These are phyloP conservation scores for Temnothorax unifasciatus DNA, from an alignment of 2,888 invertebrate genomes.

Conservation along the genomic window DNA sequence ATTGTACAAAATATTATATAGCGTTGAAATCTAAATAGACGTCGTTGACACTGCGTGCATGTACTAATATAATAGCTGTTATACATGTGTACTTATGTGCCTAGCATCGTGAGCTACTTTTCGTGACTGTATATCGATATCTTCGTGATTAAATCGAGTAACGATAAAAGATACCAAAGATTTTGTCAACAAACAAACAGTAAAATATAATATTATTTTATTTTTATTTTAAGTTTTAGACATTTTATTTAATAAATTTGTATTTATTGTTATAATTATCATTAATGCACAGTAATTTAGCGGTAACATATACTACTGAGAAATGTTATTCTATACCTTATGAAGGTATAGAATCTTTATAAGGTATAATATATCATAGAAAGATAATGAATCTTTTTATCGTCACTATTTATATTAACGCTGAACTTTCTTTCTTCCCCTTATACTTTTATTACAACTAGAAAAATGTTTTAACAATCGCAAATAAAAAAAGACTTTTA, in stretches of 20 bases:
- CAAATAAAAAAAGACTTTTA: neutral
- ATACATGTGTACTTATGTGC: slow-evolving; percentile 46
- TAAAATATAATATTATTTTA: neutral
- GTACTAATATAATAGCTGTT: slow-evolving; percentile 39
- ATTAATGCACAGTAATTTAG: neutral
- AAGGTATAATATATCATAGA: neutral
- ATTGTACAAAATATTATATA: slow-evolving; percentile 45
- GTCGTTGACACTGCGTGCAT: slow-evolving; percentile 33
- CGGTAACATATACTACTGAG: neutral
- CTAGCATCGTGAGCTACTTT: slow-evolving; percentile 43
- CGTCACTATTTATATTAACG: neutral
- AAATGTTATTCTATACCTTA: neutral
- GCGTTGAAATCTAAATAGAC: neutral
- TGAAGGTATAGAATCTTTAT: neutral
- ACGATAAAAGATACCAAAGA: neutral
- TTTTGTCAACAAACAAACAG: neutral
- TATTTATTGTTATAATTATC: slow-evolving; percentile 2
- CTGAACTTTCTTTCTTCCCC: neutral
- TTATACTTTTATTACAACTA: neutral
- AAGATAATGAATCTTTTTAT: neutral
- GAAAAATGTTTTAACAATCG: neutral
- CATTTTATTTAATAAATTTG: slow-evolving; percentile 8
- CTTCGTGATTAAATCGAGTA: slow-evolving; percentile 32
- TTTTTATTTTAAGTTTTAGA: neutral
- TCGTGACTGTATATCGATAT: slow-evolving; percentile 29